Conservation (phyloP, 2,888 invertebrate genomes). For the Parnassius smintheus region DNA sequence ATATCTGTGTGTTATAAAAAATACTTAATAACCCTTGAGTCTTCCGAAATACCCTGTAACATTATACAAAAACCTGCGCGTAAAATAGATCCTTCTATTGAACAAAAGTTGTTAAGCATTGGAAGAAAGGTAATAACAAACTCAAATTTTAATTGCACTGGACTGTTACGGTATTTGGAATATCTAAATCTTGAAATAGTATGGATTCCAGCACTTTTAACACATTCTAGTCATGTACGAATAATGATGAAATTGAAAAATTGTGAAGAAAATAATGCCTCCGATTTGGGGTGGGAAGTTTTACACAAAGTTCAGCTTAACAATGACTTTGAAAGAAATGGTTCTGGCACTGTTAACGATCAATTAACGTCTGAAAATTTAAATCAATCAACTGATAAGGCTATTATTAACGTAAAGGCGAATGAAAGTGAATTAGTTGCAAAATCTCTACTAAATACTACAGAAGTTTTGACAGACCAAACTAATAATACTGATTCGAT, state of each 20-base stretch:
- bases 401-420: not conserved
- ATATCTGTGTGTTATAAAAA: conserved; percentile 50
- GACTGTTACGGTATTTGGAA: conserved; percentile 61
- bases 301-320: conserved; percentile 22
- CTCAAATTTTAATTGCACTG: conserved; percentile 52
- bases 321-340: not conserved
- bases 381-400: not conserved
- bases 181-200: conserved; percentile 55
- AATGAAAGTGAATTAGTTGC: not conserved
- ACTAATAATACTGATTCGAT: not conserved
- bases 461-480: not conserved
- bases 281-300: conserved; percentile 44
- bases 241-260: conserved; percentile 50
- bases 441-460: conserved; percentile 30
- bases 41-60: conserved; percentile 22
- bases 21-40: conserved; percentile 42
- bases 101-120: conserved; percentile 65
- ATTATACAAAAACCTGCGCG: conserved; percentile 28
- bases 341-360: conserved; percentile 21
- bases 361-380: not conserved
- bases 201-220: conserved; percentile 46
- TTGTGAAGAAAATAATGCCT: conserved; percentile 29
- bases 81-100: conserved; percentile 48
- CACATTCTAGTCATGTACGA: conserved; percentile 43
- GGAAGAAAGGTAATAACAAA: conserved; percentile 62